These are phyloP conservation scores for Stegodyphus mimosarum DNA, from an alignment of 1,140 invertebrate species.

Conservation along the genomic window DNA sequence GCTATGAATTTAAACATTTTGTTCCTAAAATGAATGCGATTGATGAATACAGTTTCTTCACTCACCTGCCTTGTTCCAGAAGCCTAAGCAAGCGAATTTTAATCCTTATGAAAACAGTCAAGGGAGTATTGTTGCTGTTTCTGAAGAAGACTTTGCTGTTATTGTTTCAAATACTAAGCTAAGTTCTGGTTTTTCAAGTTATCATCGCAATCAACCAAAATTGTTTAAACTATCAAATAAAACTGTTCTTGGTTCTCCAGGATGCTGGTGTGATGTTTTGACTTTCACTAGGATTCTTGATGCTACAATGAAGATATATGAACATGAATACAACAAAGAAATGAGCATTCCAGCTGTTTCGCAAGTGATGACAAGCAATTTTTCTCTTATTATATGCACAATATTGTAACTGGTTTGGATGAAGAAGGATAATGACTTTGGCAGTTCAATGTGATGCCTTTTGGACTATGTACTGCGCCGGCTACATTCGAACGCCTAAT, in stretches of 20 bases:
- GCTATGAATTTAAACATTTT: not conserved
- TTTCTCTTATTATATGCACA: conserved; percentile 98
- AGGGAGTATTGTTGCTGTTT: conserved; percentile 88
- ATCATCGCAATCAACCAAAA: conserved; percentile 87
- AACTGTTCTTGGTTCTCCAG: conserved; percentile 88
- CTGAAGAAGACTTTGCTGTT: conserved; percentile 89
- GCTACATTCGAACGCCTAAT: too few relatives aligned
- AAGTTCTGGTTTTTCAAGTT: conserved; percentile 90
- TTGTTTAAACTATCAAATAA: conserved; percentile 81
- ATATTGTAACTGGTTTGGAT: conserved; percentile 88
- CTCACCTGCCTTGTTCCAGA: not conserved
- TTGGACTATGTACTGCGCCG: too few relatives aligned
- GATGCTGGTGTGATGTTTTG: conserved; percentile 98
- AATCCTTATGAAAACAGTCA: conserved; percentile 44
- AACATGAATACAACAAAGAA: conserved; percentile 92
- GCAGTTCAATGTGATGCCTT: too few relatives aligned
- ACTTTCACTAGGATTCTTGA: conserved; percentile 87
- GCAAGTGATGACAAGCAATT: conserved; percentile 95
- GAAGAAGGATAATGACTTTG: too few relatives aligned
- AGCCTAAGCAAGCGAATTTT: conserved; percentile 25
- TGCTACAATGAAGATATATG: conserved; percentile 93
- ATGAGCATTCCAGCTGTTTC: conserved; percentile 93
- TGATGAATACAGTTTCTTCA: not conserved
- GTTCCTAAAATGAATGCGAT: not conserved
- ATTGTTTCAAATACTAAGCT: conserved; percentile 93